Percentiles rank a stretch among this genome's conserved stretches.
Evolutionary conservation across 2,113 vertebrate species (phyloP).

Genomic region (Poeciliopsis turrubarensis): DNA sequence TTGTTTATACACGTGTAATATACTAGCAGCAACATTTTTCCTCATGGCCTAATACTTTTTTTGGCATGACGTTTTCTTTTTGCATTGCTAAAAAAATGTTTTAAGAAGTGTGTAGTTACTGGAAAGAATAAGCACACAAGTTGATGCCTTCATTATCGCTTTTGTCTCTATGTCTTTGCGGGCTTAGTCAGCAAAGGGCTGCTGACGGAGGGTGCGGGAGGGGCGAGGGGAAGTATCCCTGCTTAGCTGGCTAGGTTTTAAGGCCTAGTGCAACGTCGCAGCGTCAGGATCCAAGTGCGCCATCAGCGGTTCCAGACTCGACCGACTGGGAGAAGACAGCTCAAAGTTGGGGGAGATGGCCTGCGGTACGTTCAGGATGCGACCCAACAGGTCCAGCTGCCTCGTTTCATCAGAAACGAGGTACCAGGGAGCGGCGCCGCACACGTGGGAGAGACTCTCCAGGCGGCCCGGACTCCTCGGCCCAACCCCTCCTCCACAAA

Average conservation of each 20-base stretch:
- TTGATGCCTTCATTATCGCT: constrained; percentile 26
- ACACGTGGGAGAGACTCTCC: constrained; percentile 73
- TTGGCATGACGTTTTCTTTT: background rate
- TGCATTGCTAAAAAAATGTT: too few relatives aligned
- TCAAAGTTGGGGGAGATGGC: constrained; percentile 32
- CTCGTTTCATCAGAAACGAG: constrained; percentile 15
- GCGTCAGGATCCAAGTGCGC: constrained; percentile 69
- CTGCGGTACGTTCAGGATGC: background rate
- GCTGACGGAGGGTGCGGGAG: constrained; percentile 47
- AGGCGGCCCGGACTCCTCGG: constrained; percentile 50
- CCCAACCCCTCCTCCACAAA: constrained; percentile 70
- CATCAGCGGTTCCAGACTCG: constrained; percentile 40
- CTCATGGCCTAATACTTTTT: background rate
- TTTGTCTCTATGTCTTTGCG: constrained; percentile 54
- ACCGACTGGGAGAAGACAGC: constrained; percentile 8
- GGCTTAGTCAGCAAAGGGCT: constrained; percentile 64
- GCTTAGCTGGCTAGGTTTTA: constrained; percentile 70
- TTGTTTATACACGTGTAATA: too few relatives aligned
- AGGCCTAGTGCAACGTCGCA: constrained; percentile 71
- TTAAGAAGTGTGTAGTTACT: background rate
- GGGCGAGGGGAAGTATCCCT: constrained; percentile 40
- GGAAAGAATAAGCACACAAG: background rate
- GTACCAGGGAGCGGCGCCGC: constrained; percentile 32
- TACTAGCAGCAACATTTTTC: background rate
- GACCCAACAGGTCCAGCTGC: background rate